phyloP scores from a whole-genome alignment of 1,140 invertebrate genomes.

The Conus betulinus region DNA sequence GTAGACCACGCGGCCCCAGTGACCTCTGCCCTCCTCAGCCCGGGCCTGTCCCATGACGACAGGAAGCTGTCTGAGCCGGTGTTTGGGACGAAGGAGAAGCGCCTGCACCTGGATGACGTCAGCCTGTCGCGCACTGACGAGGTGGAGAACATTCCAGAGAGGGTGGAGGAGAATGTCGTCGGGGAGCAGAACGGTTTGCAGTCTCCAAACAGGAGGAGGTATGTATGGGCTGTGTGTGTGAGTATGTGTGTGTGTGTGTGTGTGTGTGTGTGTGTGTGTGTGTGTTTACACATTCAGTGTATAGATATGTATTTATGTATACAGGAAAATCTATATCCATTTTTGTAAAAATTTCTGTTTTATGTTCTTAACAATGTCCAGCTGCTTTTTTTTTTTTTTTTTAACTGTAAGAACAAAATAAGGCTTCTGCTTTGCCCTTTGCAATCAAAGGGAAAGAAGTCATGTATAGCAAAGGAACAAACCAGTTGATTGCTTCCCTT shows the following conservation, averaged over 20 bases:
- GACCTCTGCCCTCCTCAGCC: not conserved
- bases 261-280: too few species aligned
- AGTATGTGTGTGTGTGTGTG: too few species aligned
- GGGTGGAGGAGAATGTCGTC: slow-evolving; percentile 55
- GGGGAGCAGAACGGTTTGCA: not conserved
- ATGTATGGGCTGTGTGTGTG: not conserved
- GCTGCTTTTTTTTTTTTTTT: too few species aligned
- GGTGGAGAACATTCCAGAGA: slow-evolving; percentile 71
- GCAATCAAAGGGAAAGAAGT: not conserved
- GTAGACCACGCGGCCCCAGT: not conserved
- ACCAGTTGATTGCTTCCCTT: too few species aligned
- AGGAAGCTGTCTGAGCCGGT: slow-evolving; percentile 62
- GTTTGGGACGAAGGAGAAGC: slow-evolving; percentile 20
- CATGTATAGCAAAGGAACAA: not conserved
- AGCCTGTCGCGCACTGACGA: slow-evolving; percentile 63
- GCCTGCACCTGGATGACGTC: slow-evolving; percentile 42
- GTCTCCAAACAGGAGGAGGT: slow-evolving; percentile 34
- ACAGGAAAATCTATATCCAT: too few species aligned
- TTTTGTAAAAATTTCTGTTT: too few species aligned
- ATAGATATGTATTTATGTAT: too few species aligned
- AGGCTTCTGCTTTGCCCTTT: not conserved
- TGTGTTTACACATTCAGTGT: too few species aligned
- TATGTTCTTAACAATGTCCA: too few species aligned
- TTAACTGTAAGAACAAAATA: too few species aligned
- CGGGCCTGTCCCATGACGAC: slow-evolving; percentile 41